Evolutionary conservation across 2,113 vertebrate species (phyloP).

Genomic region (Salvelinus alpinus): DNA sequence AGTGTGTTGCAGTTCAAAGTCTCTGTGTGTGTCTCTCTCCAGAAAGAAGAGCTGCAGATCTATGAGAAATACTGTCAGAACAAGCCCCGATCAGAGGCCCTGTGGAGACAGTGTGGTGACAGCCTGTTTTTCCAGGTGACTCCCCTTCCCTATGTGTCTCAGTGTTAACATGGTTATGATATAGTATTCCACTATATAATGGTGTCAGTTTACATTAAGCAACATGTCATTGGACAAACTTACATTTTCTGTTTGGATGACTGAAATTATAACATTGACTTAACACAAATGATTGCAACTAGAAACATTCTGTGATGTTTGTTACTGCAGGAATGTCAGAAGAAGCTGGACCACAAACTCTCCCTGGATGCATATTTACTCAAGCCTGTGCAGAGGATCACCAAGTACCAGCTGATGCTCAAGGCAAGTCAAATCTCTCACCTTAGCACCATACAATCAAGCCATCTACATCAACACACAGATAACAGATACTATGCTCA

Average conservation of each 20-base stretch:
- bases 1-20: background rate
- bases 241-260: background rate
- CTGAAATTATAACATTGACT: background rate
- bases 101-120: constrained; percentile 94
- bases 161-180: too few relatives aligned
- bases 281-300: too few relatives aligned
- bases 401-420: constrained; percentile 88
- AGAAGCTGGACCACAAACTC: constrained; percentile 89
- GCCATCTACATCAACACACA: too few relatives aligned
- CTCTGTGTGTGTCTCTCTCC: constrained; percentile 11
- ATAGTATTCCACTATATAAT: too few relatives aligned
- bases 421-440: constrained; percentile 68
- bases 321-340: constrained; percentile 79
- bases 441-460: too few relatives aligned
- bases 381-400: constrained; percentile 92
- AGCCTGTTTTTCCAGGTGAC: constrained; percentile 89
- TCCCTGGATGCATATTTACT: constrained; percentile 89
- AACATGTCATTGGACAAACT: background rate
- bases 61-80: constrained; percentile 97
- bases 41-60: constrained; percentile 95
- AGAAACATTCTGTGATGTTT: background rate
- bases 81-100: constrained; percentile 88
- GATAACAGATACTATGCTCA: too few relatives aligned
- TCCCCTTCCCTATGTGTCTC: background rate
- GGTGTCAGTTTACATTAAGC: background rate